These are phyloP conservation scores for Drosophila kikkawai DNA, from an alignment of 1,140 invertebrate genomes.

Conservation along the genomic window DNA sequence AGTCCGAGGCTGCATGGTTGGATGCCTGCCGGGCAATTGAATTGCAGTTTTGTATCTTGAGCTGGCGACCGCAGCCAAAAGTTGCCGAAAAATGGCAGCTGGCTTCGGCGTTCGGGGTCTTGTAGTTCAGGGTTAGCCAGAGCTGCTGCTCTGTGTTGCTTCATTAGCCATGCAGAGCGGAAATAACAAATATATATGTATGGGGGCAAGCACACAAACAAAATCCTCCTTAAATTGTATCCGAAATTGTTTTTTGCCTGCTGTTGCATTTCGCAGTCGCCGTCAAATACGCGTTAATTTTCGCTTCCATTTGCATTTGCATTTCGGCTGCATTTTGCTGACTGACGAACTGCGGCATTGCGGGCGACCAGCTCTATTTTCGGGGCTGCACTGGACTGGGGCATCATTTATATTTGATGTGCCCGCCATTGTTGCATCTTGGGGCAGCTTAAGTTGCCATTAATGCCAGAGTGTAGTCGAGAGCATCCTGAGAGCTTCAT, in stretches of 20 bases:
- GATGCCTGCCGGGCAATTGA: constrained; percentile 37
- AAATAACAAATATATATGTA: constrained; percentile 37
- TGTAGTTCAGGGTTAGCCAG: constrained; percentile 24
- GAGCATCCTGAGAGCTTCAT: constrained; percentile 24
- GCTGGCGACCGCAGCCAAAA: constrained; percentile 32
- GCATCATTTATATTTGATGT: constrained; percentile 70
- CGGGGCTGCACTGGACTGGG: constrained; percentile 3
- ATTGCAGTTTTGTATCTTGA: constrained; percentile 45
- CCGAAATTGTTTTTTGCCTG: constrained; percentile 29
- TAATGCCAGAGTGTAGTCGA: constrained; percentile 49
- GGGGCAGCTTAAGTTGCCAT: constrained; percentile 73
- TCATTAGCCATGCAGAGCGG: constrained; percentile 59
- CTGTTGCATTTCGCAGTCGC: constrained; percentile 4
- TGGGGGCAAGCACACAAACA: constrained; percentile 18
- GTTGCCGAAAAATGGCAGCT: constrained; percentile 34
- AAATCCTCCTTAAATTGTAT: constrained; percentile 48
- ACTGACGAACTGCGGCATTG: constrained; percentile 45
- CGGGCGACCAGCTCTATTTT: constrained; percentile 3
- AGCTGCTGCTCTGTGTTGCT: constrained; percentile 40
- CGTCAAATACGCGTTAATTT: constrained; percentile 51
- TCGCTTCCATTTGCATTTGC: constrained; percentile 69
- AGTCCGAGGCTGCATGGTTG: constrained; percentile 26
- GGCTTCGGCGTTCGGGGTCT: constrained; percentile 6
- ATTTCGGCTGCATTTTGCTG: constrained; percentile 23
- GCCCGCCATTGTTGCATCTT: constrained; percentile 50